Evolutionary conservation across 2,888 invertebrate genomes (phyloP).

Genomic region (Brenthis ino): DNA sequence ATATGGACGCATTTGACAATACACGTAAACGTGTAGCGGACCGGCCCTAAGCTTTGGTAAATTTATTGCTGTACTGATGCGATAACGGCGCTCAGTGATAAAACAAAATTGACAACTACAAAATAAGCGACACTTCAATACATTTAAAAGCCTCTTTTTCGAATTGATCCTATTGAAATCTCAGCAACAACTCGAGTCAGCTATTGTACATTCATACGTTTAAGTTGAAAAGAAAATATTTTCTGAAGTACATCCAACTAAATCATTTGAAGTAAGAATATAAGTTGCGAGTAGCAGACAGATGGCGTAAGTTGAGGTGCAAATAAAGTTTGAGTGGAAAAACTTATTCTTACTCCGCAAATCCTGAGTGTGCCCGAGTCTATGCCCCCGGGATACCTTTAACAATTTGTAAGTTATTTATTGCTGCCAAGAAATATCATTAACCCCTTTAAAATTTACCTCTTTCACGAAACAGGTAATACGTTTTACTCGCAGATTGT

Average conservation of each 20-base stretch:
- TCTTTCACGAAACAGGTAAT: slow-evolving; percentile 44
- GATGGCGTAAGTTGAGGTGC: slow-evolving; percentile 69
- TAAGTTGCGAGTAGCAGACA: slow-evolving; percentile 64
- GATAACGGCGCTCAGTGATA: slow-evolving; percentile 35
- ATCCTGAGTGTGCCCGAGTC: slow-evolving; percentile 64
- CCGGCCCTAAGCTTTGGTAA: slow-evolving; percentile 31
- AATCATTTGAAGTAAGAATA: slow-evolving; percentile 78
- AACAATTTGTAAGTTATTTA: slow-evolving; percentile 81
- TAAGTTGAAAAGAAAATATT: slow-evolving; percentile 74
- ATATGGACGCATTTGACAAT: slow-evolving; percentile 35
- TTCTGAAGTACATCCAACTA: slow-evolving; percentile 74
- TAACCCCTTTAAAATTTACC: slow-evolving; percentile 73
- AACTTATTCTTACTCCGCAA: slow-evolving; percentile 69
- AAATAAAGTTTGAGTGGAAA: slow-evolving; percentile 81
- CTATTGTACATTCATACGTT: slow-evolving; percentile 71
- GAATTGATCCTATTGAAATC: slow-evolving; percentile 43
- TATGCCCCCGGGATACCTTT: slow-evolving; percentile 73
- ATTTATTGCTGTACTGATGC: slow-evolving; percentile 39
- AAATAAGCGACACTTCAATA: slow-evolving; percentile 35
- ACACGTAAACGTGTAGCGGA: slow-evolving; percentile 33
- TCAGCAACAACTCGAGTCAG: slow-evolving; percentile 42
- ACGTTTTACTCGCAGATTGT: slow-evolving; percentile 30
- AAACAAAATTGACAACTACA: slow-evolving; percentile 35
- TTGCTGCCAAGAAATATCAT: slow-evolving; percentile 76
- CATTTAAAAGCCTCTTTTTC: slow-evolving; percentile 38